These are phyloP conservation scores for Gnatocerus cornutus DNA, from an alignment of 2,888 invertebrate species.

Conservation along the genomic window DNA sequence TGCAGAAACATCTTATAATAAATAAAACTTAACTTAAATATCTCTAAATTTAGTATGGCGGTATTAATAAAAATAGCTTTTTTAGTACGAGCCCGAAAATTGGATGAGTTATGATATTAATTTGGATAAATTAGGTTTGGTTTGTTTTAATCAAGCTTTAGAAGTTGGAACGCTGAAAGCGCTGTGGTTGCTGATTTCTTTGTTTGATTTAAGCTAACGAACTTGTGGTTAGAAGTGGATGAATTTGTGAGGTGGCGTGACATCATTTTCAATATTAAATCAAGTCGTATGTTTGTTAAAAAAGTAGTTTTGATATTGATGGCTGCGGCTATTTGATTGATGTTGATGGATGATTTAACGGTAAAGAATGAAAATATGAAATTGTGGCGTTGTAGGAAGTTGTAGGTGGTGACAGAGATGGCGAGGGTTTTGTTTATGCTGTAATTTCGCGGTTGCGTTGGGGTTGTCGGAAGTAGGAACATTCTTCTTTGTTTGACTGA, in stretches of 20 bases:
- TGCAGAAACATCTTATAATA: no score
- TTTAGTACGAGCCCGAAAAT: not conserved
- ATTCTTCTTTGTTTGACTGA: conserved; percentile 59
- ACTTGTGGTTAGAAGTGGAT: not conserved
- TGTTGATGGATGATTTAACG: not conserved
- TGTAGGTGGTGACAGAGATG: conserved; percentile 4
- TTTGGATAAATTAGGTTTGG: conserved; percentile 8
- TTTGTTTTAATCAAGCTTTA: conserved; percentile 12
- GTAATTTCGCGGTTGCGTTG: conserved; percentile 6
- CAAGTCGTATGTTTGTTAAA: not conserved
- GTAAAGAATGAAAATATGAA: not conserved
- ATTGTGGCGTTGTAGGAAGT: not conserved
- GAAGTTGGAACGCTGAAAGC: conserved; percentile 6
- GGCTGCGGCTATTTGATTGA: not conserved
- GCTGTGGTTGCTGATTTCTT: conserved; percentile 11
- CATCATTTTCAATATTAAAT: not conserved
- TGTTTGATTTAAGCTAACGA: conserved; percentile 2
- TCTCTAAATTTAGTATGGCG: no score
- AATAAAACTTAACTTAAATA: no score
- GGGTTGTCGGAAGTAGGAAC: conserved; percentile 8
- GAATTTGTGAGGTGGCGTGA: not conserved
- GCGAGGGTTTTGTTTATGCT: conserved; percentile 2
- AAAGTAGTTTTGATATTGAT: conserved; percentile 4
- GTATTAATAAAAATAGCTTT: no score
- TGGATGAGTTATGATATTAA: conserved; percentile 6